Percentiles rank a stretch among this genome's conserved stretches.
These are phyloP conservation scores for Sycophila sp. DNA, from an alignment of 1,140 invertebrate species.

Conservation along the genomic window DNA sequence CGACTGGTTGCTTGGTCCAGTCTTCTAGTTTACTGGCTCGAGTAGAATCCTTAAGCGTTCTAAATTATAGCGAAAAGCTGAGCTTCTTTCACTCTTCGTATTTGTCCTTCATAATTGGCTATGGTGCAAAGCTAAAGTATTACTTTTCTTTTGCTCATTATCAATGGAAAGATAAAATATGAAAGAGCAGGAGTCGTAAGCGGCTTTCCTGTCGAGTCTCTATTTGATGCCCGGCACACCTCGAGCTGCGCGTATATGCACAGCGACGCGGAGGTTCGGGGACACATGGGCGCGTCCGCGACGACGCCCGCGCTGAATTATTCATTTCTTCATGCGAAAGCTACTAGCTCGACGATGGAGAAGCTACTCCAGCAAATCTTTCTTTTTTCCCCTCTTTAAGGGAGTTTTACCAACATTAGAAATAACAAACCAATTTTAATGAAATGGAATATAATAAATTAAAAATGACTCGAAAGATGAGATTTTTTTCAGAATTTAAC, in stretches of 20 bases:
- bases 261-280: slow-evolving; percentile 39
- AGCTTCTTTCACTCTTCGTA: too few relatives aligned
- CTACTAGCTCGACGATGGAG: background rate
- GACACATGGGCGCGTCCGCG: slow-evolving; percentile 63
- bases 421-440: background rate
- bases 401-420: background rate
- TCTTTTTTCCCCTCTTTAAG: background rate
- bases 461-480: background rate
- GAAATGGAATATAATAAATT: background rate
- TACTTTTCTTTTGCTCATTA: too few relatives aligned
- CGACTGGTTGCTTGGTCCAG: too few relatives aligned
- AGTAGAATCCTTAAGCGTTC: too few relatives aligned
- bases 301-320: slow-evolving; percentile 59
- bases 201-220: slow-evolving; percentile 36
- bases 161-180: background rate
- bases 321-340: slow-evolving; percentile 50
- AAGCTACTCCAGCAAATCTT: too few relatives aligned
- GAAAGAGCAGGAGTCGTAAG: too few relatives aligned
- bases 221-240: slow-evolving; percentile 62
- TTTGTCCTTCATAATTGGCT: too few relatives aligned
- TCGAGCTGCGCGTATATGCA: slow-evolving; percentile 37
- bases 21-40: too few relatives aligned
- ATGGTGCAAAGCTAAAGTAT: too few relatives aligned
- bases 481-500: too few relatives aligned
- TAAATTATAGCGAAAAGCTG: too few relatives aligned